Conservation (phyloP, 2,113 vertebrate genomes). For the Cyprinus carpio region DNA sequence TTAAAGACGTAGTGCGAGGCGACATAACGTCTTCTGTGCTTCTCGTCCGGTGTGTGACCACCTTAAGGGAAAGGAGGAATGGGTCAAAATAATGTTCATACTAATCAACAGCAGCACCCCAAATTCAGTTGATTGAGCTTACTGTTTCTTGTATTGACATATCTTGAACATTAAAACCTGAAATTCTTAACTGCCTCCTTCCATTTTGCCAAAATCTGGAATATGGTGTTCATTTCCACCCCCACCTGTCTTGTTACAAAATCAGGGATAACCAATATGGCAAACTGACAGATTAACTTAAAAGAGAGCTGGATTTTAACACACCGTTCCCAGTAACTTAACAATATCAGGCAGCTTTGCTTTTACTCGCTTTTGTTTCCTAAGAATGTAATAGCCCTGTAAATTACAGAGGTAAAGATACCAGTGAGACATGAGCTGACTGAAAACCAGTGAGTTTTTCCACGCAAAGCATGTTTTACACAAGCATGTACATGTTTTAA, state of each 20-base stretch:
- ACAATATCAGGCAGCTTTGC: not conserved
- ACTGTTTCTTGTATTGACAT: not conserved
- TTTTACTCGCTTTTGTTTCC: not conserved
- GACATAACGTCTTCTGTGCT: too few relatives aligned
- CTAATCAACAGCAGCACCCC: too few relatives aligned
- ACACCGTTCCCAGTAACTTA: not conserved
- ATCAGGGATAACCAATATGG: constrained; percentile 62
- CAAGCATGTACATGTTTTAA: constrained; percentile 56
- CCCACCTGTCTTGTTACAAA: constrained; percentile 47
- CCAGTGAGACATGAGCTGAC: not conserved
- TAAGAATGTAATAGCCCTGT: not conserved
- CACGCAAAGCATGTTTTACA: constrained; percentile 6
- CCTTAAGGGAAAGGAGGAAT: too few relatives aligned
- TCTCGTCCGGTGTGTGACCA: too few relatives aligned
- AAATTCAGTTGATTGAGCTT: not conserved
- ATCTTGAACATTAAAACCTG: not conserved
- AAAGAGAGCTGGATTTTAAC: constrained; percentile 24
- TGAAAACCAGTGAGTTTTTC: not conserved
- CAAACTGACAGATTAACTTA: constrained; percentile 62
- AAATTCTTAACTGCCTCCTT: not conserved
- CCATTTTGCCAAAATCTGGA: not conserved
- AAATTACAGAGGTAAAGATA: constrained; percentile 32
- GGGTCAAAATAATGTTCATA: too few relatives aligned
- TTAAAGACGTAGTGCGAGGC: too few relatives aligned
- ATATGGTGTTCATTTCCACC: not conserved